Conservation (phyloP, 2,113 vertebrate species). For the Saiga tatarica region DNA sequence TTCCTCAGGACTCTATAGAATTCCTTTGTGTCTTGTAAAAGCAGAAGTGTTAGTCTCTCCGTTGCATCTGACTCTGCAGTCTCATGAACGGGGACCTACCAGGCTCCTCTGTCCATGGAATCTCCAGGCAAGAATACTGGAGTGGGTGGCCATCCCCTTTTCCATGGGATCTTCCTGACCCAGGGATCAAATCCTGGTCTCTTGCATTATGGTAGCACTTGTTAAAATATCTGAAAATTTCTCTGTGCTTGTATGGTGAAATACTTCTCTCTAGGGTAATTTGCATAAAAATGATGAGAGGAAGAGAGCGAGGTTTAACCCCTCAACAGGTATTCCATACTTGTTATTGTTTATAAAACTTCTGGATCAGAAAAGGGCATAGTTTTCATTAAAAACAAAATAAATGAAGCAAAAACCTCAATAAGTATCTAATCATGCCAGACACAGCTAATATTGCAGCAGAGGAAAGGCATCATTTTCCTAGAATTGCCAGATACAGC, state of each 20-base stretch:
- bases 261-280: background rate
- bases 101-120: background rate
- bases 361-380: background rate
- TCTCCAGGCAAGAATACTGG: background rate
- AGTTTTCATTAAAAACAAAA: slow-evolving; percentile 10
- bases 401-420: background rate
- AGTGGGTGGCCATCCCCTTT: background rate
- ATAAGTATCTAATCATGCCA: background rate
- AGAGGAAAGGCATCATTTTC: background rate
- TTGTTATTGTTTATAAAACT: background rate
- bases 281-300: background rate
- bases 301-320: background rate
- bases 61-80: background rate
- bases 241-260: background rate
- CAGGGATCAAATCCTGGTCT: background rate
- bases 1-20: background rate
- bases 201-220: background rate
- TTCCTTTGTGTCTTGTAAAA: background rate
- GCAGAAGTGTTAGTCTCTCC: background rate
- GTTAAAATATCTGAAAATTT: slow-evolving; percentile 22
- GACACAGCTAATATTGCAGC: background rate
- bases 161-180: background rate
- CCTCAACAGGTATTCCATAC: background rate
- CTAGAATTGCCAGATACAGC: background rate
- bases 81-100: background rate